Conservation (phyloP, 2,113 vertebrate genomes). For the Seriola dumerili region DNA sequence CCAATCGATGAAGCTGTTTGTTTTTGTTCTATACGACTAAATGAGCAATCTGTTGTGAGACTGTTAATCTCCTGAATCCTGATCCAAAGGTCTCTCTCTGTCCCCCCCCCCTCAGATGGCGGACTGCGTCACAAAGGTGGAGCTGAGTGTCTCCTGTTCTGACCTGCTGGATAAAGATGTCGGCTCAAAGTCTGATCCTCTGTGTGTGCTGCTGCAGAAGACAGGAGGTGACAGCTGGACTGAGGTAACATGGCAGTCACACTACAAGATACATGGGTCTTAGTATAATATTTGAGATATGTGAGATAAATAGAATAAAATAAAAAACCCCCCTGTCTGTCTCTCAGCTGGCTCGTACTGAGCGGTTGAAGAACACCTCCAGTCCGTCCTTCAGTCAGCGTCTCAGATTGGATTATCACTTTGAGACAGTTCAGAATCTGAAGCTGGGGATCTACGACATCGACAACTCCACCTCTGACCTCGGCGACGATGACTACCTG, state of each 20-base stretch:
- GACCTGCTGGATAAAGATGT: constrained; percentile 92
- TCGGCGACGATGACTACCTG: constrained; percentile 91
- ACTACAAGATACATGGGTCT: background rate
- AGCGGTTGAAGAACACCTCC: constrained; percentile 89
- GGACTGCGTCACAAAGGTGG: constrained; percentile 88
- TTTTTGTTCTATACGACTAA: background rate
- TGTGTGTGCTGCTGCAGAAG: constrained; percentile 91
- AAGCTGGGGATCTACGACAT: constrained; percentile 91
- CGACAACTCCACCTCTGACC: constrained; percentile 89
- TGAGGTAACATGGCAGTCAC: constrained; percentile 83
- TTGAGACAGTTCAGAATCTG: constrained; percentile 93
- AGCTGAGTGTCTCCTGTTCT: constrained; percentile 90
- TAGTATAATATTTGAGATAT: background rate
- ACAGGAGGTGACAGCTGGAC: constrained; percentile 87
- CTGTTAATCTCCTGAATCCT: background rate
- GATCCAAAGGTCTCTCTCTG: background rate
- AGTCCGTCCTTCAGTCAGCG: constrained; percentile 91
- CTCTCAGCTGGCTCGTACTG: constrained; percentile 87
- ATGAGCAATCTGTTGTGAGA: background rate
- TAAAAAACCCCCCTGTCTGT: background rate
- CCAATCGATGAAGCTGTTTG: too few species aligned
- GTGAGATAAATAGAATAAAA: background rate
- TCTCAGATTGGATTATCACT: constrained; percentile 90
- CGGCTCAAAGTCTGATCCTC: constrained; percentile 91
- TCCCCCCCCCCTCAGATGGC: constrained; percentile 87